Evolutionary conservation across 2,797 vertebrate species (phyloP), one percentile per base, ranked within the genome.

Genomic region (Sylvilagus floridanus): DNA sequence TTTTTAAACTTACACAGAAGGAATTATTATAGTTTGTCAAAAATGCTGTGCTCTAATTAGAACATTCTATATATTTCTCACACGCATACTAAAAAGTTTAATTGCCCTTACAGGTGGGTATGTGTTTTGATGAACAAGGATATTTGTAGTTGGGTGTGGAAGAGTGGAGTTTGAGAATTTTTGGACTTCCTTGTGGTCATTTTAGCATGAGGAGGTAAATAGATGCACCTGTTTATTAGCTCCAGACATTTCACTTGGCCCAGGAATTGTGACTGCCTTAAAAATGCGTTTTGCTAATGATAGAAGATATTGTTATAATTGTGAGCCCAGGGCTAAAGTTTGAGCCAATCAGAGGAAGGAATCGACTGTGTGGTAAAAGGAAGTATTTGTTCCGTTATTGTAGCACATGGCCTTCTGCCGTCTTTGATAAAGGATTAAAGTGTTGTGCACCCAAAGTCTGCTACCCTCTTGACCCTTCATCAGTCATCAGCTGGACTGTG

Each of bases 371-470:
- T 78, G 97, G 97, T 96, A 96, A 98, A 97, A 98, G 98, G 98
- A 98, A 98, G 97, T 97, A 97, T 98, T 98, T 98, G 93, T 97
- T 93, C 95, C 95, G 93, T 97, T 98, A 97, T 97, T 98, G 94
- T 97, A 98, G 97, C 92, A 93, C 93, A 73, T 98, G 98, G 98
- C 98, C 90, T 92, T 93, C 97, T 98, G 98, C 98, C 98, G 98
- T 98, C 92, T 95, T 97, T 98, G 97, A 98, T 98, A 98, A 97
- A 98, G 94, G 96, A 97, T 94, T 98, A 98, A 97, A 98, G 96
- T 96, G 96, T 88, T 97, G 97, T 97, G 96, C 98, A 98, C 98
- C 98, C 98, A 98, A 98, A 98, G 98, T 98, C 98, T 98, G 96
- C 97, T 98, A 97, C 95, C 98, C 97, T 98, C 98, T 96, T 98